Base-by-base conservation (phyloP, 2,113 vertebrate species). In the Dipodomys ordii region DNA sequence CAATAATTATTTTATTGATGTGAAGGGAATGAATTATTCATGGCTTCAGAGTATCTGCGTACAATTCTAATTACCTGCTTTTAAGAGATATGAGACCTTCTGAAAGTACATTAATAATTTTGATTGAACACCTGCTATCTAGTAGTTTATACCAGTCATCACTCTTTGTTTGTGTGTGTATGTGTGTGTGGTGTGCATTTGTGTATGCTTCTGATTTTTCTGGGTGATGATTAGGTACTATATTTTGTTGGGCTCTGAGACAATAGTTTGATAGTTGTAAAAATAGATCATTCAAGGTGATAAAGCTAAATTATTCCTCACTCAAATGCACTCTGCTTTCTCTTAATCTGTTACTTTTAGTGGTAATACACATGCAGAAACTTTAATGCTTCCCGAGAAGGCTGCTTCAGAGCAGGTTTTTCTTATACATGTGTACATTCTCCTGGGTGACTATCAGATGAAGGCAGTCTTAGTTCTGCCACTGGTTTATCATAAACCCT, bases 1-100 rank as follows among this genome's bases (percentile, higher is more conserved):
- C 97, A 98, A 97, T 98, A 98, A 98, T 97, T 98, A 97, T 98
- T 98, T 98, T 98, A 98, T 98, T 98, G 98, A 98, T 97, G 97
- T 97, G 97, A 92, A 97, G 68, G 94, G 94, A 97, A 98, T 98
- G 98, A 98, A 98, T 98, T 98, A 98, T 98, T 98, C 97, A 98
- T 98, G 68, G 44, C 88, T 97, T 98, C 92, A 96, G 97, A 98
- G 96, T 98, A 98, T 98, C 97, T 98, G 97, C 98, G 97, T 97
- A 98, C 98, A 98, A 98, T 98, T 98, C 97, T 98, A 98, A 98
- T 98, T 98, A 98, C 96, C 97, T 98, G 95, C 97, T 98, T 98
- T 98, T 98, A 98, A 98, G 98, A 93, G 93, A 97, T 97, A 97
- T 94, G 97, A 98, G 96, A 97, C 95, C 97, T 94, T 97, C 96